phyloP scores from a whole-genome alignment of 2,888 invertebrate genomes.

The Fragum fragum region DNA sequence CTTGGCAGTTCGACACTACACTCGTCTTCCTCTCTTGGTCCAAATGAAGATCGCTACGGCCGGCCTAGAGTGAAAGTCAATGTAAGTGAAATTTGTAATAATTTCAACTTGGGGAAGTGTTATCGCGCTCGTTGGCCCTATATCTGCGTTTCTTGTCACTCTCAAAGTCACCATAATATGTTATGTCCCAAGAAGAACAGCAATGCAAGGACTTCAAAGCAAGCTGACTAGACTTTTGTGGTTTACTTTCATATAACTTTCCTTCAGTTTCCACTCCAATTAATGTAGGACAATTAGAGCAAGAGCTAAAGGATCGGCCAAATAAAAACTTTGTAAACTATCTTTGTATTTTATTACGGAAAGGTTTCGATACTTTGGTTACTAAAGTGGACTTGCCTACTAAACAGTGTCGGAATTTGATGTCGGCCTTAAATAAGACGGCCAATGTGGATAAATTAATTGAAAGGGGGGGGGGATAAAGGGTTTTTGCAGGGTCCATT shows the following conservation, averaged over 20 bases:
- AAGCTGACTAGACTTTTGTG: not conserved
- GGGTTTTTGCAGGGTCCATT: too few species aligned
- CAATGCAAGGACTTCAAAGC: not conserved
- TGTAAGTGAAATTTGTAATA: not conserved
- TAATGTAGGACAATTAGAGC: not conserved
- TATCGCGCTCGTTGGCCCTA: not conserved
- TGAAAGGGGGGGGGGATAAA: too few species aligned
- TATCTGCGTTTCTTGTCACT: not conserved
- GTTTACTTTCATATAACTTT: not conserved
- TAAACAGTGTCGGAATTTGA: too few species aligned
- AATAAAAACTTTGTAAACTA: too few species aligned
- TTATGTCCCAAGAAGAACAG: not conserved
- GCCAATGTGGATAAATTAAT: too few species aligned
- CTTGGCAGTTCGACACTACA: not conserved
- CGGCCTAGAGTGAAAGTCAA: not conserved
- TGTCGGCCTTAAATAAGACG: too few species aligned
- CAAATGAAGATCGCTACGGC: not conserved
- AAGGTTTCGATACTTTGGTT: too few species aligned
- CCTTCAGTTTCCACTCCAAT: not conserved
- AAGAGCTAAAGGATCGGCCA: too few species aligned
- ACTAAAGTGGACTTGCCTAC: too few species aligned
- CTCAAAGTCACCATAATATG: not conserved
- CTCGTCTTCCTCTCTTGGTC: not conserved
- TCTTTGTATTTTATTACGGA: too few species aligned
- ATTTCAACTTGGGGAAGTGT: constrained; percentile 2